Conservation (phyloP, 2,888 invertebrate genomes). For the Torymus aiolomorphi region DNA sequence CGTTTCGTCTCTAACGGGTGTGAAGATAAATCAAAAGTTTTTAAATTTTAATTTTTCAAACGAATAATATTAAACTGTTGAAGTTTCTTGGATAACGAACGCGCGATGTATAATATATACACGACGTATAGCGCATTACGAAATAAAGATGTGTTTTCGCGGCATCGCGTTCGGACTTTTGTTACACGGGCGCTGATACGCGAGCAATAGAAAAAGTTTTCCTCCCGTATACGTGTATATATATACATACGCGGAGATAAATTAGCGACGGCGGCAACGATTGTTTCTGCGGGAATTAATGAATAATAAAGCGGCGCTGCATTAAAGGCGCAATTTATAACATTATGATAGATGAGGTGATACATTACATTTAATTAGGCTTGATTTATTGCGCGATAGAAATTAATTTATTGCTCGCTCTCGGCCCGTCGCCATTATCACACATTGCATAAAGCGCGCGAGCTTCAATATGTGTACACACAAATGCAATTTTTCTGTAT, state of each 20-base stretch:
- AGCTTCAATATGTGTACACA: not conserved
- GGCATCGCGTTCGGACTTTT: not conserved
- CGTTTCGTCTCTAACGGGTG: too few relatives aligned
- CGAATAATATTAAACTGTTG: too few relatives aligned
- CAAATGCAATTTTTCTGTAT: not conserved
- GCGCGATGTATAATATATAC: too few relatives aligned
- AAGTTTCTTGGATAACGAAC: too few relatives aligned
- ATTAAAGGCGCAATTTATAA: constrained; percentile 43
- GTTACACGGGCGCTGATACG: too few relatives aligned
- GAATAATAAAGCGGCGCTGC: constrained; percentile 26
- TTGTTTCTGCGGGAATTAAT: constrained; percentile 23
- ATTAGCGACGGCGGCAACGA: constrained; percentile 9
- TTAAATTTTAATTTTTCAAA: too few relatives aligned
- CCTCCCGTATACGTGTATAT: too few relatives aligned
- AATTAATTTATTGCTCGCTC: constrained; percentile 17
- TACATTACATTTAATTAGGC: constrained; percentile 43
- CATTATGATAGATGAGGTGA: constrained; percentile 36
- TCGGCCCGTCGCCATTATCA: not conserved
- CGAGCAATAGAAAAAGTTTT: too few relatives aligned
- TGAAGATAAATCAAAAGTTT: too few relatives aligned
- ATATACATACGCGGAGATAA: not conserved
- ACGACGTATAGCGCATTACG: too few relatives aligned
- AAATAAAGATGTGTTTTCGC: not conserved
- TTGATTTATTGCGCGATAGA: constrained; percentile 29
- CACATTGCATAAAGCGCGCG: not conserved